Conservation (phyloP, 2,113 vertebrate species). For the Callopanchax toddi region DNA sequence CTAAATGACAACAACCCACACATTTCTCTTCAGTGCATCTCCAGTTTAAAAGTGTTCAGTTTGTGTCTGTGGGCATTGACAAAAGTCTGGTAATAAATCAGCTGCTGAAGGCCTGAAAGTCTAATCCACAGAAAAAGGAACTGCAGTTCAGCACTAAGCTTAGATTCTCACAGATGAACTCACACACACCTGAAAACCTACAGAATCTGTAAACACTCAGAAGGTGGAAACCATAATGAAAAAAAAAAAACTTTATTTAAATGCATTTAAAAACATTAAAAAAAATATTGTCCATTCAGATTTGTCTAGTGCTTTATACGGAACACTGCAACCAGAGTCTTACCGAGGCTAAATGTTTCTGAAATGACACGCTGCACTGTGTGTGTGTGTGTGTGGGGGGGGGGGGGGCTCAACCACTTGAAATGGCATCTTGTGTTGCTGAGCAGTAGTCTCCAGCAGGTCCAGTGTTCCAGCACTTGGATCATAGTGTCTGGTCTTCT, state of each 20-base stretch:
- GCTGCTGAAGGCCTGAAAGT: constrained; percentile 16
- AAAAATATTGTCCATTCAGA: constrained; percentile 34
- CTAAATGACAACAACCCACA: constrained; percentile 33
- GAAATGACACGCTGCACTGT: constrained; percentile 48
- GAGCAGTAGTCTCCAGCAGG: constrained; percentile 58
- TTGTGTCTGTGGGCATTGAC: not conserved
- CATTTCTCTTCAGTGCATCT: not conserved
- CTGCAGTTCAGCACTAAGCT: constrained; percentile 30
- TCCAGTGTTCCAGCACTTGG: constrained; percentile 69
- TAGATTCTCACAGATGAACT: constrained; percentile 31
- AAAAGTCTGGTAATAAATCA: too few species aligned
- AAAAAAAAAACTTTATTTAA: constrained; percentile 35
- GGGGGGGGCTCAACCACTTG: too few species aligned
- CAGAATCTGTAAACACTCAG: constrained; percentile 49
- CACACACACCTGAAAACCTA: constrained; percentile 31
- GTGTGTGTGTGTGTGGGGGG: constrained; percentile 31
- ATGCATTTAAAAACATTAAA: constrained; percentile 48
- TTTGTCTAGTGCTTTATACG: constrained; percentile 42
- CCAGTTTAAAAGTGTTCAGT: not conserved
- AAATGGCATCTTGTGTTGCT: constrained; percentile 55
- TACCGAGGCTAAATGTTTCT: constrained; percentile 59
- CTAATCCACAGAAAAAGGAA: constrained; percentile 36
- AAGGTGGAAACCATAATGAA: constrained; percentile 23
- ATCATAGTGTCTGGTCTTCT: constrained; percentile 57
- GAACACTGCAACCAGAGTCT: constrained; percentile 45